phyloP scores from a whole-genome alignment of 2,797 vertebrate genomes.

The Rhadinocentrus ornatus region DNA sequence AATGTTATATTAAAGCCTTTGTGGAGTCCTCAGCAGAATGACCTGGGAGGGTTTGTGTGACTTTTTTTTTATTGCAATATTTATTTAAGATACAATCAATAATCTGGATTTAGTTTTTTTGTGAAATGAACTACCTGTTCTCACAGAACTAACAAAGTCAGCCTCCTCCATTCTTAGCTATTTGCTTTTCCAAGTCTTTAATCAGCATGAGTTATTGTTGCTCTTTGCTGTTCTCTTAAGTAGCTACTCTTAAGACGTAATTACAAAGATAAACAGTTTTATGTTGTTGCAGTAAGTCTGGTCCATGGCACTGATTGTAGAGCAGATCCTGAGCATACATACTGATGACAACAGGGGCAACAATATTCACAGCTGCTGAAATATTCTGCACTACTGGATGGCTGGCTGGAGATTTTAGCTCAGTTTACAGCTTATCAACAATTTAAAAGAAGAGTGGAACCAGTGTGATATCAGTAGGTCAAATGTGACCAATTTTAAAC shows the following conservation, averaged over 20 bases:
- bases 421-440: not conserved
- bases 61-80: constrained; percentile 42
- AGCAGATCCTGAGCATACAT: not conserved
- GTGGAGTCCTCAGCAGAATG: constrained; percentile 27
- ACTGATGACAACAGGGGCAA: not conserved
- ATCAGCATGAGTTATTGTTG: constrained; percentile 9
- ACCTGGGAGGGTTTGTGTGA: constrained; percentile 44
- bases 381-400: not conserved
- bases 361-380: not conserved
- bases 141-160: constrained; percentile 47
- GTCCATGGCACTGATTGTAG: not conserved
- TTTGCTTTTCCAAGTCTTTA: constrained; percentile 47
- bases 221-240: constrained; percentile 11
- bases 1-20: constrained; percentile 45
- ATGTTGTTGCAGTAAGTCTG: not conserved
- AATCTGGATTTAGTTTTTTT: constrained; percentile 52
- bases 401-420: not conserved
- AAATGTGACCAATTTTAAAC: not conserved
- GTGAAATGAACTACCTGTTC: constrained; percentile 41
- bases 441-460: not conserved
- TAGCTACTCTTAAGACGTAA: not conserved
- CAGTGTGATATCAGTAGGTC: not conserved
- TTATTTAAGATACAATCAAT: constrained; percentile 61
- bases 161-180: constrained; percentile 32
- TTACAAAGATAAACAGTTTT: not conserved